phyloP scores from a whole-genome alignment of 1,140 invertebrate species.

The Ruditapes philippinarum region DNA sequence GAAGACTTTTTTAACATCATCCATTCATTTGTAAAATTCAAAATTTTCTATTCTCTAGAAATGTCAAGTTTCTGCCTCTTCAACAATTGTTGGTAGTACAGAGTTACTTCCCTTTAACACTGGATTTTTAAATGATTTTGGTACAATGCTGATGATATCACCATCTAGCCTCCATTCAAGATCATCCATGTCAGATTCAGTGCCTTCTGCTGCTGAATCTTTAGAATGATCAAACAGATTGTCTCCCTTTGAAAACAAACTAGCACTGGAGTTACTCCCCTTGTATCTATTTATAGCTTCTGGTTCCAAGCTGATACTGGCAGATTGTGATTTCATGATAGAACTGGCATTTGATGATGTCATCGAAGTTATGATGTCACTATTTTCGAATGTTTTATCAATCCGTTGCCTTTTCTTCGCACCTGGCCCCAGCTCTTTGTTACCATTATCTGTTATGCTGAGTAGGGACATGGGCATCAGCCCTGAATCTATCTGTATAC shows the following conservation, averaged over 20 bases:
- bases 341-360: not conserved
- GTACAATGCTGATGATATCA: not conserved
- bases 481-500: conserved; percentile 57
- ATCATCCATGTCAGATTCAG: not conserved
- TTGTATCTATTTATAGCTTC: not conserved
- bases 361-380: not conserved
- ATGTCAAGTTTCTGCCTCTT: not conserved
- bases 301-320: not conserved
- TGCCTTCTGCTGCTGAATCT: not conserved
- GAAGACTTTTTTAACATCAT: no score
- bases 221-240: not conserved
- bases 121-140: not conserved
- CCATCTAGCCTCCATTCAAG: not conserved
- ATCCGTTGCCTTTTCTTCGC: not conserved
- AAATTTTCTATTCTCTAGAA: no score
- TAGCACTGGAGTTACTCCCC: not conserved
- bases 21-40: no score
- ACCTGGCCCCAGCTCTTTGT: not conserved
- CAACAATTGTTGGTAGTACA: not conserved
- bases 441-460: not conserved
- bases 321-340: not conserved
- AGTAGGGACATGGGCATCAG: conserved; percentile 26
- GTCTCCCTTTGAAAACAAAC: not conserved
- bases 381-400: not conserved
- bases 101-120: not conserved